Evolutionary conservation across 2,113 vertebrate species (phyloP).

Genomic region (Osmerus eperlanus): DNA sequence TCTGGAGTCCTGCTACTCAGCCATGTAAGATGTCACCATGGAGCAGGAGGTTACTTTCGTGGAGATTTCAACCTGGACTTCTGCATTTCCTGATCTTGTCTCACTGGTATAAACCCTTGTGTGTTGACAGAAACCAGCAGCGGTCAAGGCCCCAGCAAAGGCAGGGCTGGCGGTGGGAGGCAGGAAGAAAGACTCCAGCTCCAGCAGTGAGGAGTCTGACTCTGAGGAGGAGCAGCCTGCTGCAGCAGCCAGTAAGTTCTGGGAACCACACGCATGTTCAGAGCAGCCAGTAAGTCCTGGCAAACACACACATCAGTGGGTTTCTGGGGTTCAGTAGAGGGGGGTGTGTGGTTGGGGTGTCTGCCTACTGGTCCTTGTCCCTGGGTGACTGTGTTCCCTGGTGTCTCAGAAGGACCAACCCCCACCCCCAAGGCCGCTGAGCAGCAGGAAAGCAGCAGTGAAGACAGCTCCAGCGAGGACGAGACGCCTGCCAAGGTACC

Average conservation of each 20-base stretch:
- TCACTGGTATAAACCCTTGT: neutral
- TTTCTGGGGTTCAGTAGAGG: too few relatives aligned
- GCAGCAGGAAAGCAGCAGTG: slow-evolving; percentile 66
- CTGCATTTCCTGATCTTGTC: neutral
- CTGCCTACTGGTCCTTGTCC: too few relatives aligned
- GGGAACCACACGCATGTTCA: neutral
- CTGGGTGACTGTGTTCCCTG: too few relatives aligned
- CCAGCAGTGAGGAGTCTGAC: slow-evolving; percentile 77
- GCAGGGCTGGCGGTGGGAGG: slow-evolving; percentile 11
- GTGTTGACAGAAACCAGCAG: slow-evolving; percentile 16
- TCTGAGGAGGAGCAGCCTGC: slow-evolving; percentile 62
- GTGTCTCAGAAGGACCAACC: slow-evolving; percentile 36
- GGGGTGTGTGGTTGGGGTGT: too few relatives aligned
- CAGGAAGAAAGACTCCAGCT: slow-evolving; percentile 76
- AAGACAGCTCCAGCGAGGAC: slow-evolving; percentile 73
- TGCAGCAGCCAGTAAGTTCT: slow-evolving; percentile 55
- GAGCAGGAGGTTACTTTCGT: too few relatives aligned
- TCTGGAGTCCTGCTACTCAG: too few relatives aligned
- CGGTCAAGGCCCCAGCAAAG: slow-evolving; percentile 36
- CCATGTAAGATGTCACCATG: too few relatives aligned
- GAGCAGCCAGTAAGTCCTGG: slow-evolving; percentile 29
- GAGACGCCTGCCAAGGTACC: slow-evolving; percentile 67
- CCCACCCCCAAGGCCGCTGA: slow-evolving; percentile 44
- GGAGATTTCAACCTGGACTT: too few relatives aligned
- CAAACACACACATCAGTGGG: neutral